Conservation (phyloP, 2,888 invertebrate species). For the Odontocolon sp. region DNA sequence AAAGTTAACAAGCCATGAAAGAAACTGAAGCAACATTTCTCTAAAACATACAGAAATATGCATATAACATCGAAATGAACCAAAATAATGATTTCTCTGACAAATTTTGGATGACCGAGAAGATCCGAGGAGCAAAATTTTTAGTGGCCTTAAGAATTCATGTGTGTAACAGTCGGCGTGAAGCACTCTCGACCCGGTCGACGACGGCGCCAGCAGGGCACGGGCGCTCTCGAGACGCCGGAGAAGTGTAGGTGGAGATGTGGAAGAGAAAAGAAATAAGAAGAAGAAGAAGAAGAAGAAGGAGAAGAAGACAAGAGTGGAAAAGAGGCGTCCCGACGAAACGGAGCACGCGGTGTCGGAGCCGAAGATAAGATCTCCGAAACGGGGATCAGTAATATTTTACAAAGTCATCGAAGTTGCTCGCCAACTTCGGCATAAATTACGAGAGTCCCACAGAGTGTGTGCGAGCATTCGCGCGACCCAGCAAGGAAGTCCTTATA, state of each 20-base stretch:
- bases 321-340: conserved; percentile 70
- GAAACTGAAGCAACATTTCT: not conserved
- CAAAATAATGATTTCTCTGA: conserved; percentile 7
- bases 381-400: conserved; percentile 78
- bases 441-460: conserved; percentile 63
- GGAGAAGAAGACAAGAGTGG: conserved; percentile 57
- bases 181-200: conserved; percentile 65
- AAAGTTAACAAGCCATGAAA: not conserved
- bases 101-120: not conserved
- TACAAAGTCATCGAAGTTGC: conserved; percentile 79
- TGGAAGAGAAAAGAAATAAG: conserved; percentile 43
- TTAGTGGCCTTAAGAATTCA: not conserved
- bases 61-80: conserved; percentile 22
- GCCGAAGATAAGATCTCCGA: conserved; percentile 75
- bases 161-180: conserved; percentile 55
- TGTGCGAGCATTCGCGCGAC: conserved; percentile 33
- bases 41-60: conserved; percentile 1
- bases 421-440: conserved; percentile 79
- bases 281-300: conserved; percentile 55
- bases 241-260: conserved; percentile 50
- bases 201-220: conserved; percentile 69
- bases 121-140: conserved; percentile 7
- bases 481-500: conserved; percentile 52
- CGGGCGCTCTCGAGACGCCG: conserved; percentile 53
- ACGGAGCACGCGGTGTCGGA: conserved; percentile 69